Evolutionary conservation across 1,140 invertebrate genomes (phyloP).

Genomic region (Apis mellifera): DNA sequence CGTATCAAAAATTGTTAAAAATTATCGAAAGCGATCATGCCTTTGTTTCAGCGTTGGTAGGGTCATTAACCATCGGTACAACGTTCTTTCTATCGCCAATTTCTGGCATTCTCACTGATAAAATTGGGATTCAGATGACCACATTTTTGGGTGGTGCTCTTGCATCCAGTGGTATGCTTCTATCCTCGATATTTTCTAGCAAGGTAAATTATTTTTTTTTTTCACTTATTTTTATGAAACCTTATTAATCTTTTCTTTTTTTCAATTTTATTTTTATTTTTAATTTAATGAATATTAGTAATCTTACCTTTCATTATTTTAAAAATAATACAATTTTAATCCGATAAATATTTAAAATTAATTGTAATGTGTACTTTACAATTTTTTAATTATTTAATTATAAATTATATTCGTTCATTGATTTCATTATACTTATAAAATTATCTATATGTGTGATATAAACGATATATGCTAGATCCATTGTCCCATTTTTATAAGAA

Average conservation of each 20-base stretch:
- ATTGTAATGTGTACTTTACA: not conserved
- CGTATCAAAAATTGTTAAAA: slow-evolving; percentile 12
- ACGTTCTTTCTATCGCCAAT: slow-evolving; percentile 95
- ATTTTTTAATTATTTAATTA: not conserved
- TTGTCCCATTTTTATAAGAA: no score
- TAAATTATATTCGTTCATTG: not conserved
- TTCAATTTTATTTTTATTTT: not conserved
- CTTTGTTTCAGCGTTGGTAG: slow-evolving; percentile 89
- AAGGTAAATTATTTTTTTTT: slow-evolving; percentile 74
- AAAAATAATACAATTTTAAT: not conserved
- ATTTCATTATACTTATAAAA: not conserved
- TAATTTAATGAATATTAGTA: not conserved
- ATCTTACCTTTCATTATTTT: no score
- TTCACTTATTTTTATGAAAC: slow-evolving; percentile 5
- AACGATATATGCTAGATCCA: not conserved
- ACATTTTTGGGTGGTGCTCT: slow-evolving; percentile 92
- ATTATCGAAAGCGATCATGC: not conserved
- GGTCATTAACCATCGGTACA: slow-evolving; percentile 92
- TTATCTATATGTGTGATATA: not conserved
- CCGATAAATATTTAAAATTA: not conserved
- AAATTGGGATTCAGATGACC: slow-evolving; percentile 90
- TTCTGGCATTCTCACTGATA: slow-evolving; percentile 93
- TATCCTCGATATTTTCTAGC: slow-evolving; percentile 89
- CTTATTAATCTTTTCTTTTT: not conserved
- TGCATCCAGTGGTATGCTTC: slow-evolving; percentile 88